Conservation (phyloP, 2,113 vertebrate genomes). For the Aptenodytes patagonicus region DNA sequence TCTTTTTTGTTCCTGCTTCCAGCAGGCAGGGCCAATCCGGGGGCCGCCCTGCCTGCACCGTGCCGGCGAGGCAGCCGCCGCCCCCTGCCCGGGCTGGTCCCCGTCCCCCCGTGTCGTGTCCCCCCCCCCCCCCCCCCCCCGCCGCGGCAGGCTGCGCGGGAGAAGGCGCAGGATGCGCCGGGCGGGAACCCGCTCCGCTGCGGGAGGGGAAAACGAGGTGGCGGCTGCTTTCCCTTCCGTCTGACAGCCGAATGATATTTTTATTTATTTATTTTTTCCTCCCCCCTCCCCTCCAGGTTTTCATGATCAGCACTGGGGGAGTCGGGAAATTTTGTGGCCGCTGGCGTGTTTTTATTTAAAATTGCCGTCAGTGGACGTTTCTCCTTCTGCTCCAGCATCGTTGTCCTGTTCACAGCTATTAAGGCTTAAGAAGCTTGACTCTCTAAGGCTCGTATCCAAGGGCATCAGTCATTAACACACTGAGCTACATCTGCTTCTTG, state of each 20-base stretch:
- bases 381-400: neutral
- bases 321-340: neutral
- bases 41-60: too few species aligned
- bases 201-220: neutral
- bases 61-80: too few species aligned
- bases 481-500: constrained; percentile 82
- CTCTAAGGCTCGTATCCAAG: constrained; percentile 73
- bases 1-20: too few species aligned
- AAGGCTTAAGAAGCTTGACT: constrained; percentile 62
- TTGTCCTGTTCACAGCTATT: constrained; percentile 38
- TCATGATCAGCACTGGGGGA: neutral
- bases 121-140: too few species aligned
- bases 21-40: too few species aligned
- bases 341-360: constrained; percentile 2
- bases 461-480: constrained; percentile 74
- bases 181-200: neutral
- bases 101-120: too few species aligned
- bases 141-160: neutral
- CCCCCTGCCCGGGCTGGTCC: too few species aligned
- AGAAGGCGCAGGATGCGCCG: neutral
- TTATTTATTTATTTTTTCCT: too few species aligned
- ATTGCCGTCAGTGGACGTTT: neutral
- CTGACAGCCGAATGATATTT: neutral
- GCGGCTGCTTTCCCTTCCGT: neutral
- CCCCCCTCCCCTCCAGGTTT: neutral